phyloP scores from a whole-genome alignment of 2,797 vertebrate genomes.

The Pogonophryne albipinna region DNA sequence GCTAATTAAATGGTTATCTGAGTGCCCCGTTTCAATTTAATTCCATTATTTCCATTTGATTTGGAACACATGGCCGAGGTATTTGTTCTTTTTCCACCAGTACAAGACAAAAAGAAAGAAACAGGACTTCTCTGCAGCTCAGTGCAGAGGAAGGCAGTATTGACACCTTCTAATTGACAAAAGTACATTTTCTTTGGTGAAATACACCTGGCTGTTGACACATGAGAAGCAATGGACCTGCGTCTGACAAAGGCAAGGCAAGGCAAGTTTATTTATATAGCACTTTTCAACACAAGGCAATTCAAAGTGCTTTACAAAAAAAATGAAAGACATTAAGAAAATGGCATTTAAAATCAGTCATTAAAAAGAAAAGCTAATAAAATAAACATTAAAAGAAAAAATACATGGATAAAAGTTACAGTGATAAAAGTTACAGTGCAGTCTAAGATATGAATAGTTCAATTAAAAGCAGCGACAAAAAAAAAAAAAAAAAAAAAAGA shows the following conservation, averaged over 20 bases:
- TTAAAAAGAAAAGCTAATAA: no score
- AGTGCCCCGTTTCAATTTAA: slow-evolving; percentile 67
- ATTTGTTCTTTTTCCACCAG: slow-evolving; percentile 55
- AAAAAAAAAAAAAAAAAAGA: no score
- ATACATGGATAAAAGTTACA: no score
- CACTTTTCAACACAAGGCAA: no score
- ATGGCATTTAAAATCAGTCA: no score
- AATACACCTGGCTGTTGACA: slow-evolving; percentile 66
- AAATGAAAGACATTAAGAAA: no score
- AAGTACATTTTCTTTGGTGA: slow-evolving; percentile 65
- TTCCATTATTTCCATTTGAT: slow-evolving; percentile 72
- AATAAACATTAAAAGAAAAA: no score
- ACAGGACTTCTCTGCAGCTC: slow-evolving; percentile 29
- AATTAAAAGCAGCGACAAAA: no score
- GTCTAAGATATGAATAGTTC: no score
- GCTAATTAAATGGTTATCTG: slow-evolving; percentile 74
- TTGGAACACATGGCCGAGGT: slow-evolving; percentile 68
- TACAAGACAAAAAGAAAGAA: slow-evolving; percentile 9
- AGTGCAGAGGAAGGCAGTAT: slow-evolving; percentile 43
- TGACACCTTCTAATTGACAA: slow-evolving; percentile 61
- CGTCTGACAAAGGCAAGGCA: slow-evolving; percentile 59
- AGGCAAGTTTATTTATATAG: no score
- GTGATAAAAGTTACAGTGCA: no score
- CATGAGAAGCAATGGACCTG: slow-evolving; percentile 55
- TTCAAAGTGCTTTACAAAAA: no score